Conservation (phyloP, 2,113 vertebrate genomes). For the Anas platyrhynchos region DNA sequence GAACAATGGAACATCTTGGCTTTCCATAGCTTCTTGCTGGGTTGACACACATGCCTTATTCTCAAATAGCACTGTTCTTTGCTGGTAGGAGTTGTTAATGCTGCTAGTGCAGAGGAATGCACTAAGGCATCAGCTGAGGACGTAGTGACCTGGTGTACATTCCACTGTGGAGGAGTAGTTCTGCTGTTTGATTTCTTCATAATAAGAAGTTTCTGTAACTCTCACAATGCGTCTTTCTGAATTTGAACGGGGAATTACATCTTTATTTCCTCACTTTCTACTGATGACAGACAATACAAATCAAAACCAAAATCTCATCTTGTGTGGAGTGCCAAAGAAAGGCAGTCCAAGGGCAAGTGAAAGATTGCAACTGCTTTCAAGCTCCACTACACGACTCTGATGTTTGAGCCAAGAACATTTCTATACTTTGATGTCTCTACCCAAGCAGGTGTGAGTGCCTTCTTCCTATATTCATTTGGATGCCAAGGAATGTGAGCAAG, state of each 20-base stretch:
- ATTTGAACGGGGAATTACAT: not conserved
- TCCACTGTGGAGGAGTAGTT: not conserved
- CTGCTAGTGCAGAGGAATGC: not conserved
- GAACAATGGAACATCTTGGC: not conserved
- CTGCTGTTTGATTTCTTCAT: not conserved
- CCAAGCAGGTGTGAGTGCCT: slow-evolving; percentile 41
- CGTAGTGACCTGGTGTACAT: not conserved
- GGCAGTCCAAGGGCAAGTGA: slow-evolving; percentile 35
- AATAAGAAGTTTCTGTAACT: not conserved
- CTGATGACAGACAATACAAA: slow-evolving; percentile 14
- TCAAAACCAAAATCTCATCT: slow-evolving; percentile 1
- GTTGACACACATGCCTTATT: not conserved
- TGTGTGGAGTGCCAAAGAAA: not conserved
- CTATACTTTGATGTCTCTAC: slow-evolving; percentile 47
- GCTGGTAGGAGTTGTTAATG: not conserved
- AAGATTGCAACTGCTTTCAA: slow-evolving; percentile 32
- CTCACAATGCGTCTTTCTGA: not conserved
- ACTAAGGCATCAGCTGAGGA: not conserved
- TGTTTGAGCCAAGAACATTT: slow-evolving; percentile 59
- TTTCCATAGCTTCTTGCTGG: not conserved
- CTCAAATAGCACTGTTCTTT: not conserved
- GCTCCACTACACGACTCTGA: slow-evolving; percentile 4
- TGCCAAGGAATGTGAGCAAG: slow-evolving; percentile 35
- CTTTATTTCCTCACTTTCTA: not conserved
- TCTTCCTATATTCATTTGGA: not conserved